These are phyloP conservation scores for Thinocorus orbignyianus DNA, from an alignment of 2,113 vertebrate genomes.

Conservation along the genomic window DNA sequence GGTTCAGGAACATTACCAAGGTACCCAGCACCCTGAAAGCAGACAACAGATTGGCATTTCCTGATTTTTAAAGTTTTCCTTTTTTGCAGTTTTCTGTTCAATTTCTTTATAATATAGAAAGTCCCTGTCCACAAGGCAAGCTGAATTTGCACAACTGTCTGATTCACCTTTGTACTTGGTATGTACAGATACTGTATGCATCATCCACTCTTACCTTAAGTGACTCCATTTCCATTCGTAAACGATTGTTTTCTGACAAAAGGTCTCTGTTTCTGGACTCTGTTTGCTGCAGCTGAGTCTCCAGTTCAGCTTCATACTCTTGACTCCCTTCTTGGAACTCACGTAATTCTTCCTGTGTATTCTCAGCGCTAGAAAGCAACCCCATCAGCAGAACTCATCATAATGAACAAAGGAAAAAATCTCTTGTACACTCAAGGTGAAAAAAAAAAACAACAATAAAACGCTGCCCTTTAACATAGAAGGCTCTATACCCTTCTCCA, in stretches of 20 bases:
- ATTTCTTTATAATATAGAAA: background rate
- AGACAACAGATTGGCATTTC: background rate
- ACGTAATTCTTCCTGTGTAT: constrained; percentile 86
- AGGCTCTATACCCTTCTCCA: background rate
- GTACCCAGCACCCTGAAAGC: background rate
- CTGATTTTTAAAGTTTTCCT: background rate
- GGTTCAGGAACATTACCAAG: background rate
- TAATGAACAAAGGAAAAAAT: fast-evolving
- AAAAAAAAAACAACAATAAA: background rate
- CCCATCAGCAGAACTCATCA: background rate
- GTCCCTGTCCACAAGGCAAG: background rate
- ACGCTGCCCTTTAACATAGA: background rate
- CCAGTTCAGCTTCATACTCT: constrained; percentile 95
- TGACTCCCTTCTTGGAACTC: constrained; percentile 97
- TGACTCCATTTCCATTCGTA: constrained; percentile 87
- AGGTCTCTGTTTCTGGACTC: constrained; percentile 92
- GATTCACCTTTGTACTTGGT: background rate
- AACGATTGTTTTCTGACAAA: constrained; percentile 83
- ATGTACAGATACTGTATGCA: fast-evolving
- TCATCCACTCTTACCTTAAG: constrained; percentile 80
- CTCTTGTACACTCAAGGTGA: background rate
- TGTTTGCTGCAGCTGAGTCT: constrained; percentile 89
- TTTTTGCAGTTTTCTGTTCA: background rate
- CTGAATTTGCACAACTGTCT: background rate
- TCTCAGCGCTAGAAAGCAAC: constrained; percentile 80